These are phyloP conservation scores for Siderastrea radians DNA, from an alignment of 92 coral and sea anemone species.

Conservation along the genomic window DNA sequence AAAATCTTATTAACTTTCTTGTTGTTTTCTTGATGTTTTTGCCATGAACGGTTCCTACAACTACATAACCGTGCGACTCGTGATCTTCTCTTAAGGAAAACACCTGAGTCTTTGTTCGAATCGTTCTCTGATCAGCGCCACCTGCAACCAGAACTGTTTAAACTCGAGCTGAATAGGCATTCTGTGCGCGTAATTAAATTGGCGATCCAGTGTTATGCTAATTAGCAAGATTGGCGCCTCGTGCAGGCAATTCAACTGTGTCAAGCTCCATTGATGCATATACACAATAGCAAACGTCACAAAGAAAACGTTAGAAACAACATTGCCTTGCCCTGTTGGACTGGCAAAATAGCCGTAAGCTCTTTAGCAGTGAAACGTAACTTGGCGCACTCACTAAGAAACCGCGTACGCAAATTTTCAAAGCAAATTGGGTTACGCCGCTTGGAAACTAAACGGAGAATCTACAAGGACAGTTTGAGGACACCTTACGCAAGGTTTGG, in stretches of 20 bases:
- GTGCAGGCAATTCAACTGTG: conserved; percentile 53
- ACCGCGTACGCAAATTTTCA: conserved; percentile 6
- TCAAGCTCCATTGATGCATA: conserved; percentile 41
- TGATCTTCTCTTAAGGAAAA: conserved; percentile 26
- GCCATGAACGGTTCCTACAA: neutral
- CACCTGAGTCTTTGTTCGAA: conserved; percentile 60
- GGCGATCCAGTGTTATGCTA: conserved; percentile 48
- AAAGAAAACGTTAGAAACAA: conserved; percentile 47
- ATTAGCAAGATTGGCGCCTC: conserved; percentile 46
- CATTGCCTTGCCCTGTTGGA: conserved; percentile 22
- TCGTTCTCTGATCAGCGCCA: conserved; percentile 44
- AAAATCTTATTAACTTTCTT: neutral
- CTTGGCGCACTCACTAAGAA: conserved; percentile 13
- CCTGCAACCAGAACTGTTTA: conserved; percentile 45
- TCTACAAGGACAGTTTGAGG: neutral
- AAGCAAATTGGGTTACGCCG: neutral
- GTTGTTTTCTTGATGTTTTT: neutral
- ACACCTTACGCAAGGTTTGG: neutral
- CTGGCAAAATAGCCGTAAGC: conserved; percentile 51
- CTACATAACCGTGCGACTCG: conserved; percentile 4
- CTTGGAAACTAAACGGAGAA: conserved; percentile 7
- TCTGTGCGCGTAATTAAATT: conserved; percentile 37
- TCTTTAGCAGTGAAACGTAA: conserved; percentile 40
- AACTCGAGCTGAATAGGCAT: conserved; percentile 35
- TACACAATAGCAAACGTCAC: conserved; percentile 54